These are phyloP conservation scores for Halcyon malimbica DNA, from an alignment of 2,113 vertebrate genomes.

Conservation along the genomic window DNA sequence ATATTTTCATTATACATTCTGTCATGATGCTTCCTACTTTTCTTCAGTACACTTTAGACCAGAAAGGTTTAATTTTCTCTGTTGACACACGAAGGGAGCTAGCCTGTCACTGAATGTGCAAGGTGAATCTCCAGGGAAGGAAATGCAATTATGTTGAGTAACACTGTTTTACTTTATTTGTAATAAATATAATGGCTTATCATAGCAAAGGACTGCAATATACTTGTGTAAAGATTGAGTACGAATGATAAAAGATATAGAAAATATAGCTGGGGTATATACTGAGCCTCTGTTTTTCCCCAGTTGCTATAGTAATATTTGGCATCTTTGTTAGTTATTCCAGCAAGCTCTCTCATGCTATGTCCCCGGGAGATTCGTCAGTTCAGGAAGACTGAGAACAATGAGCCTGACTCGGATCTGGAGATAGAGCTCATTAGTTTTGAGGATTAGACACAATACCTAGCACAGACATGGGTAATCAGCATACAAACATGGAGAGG, in stretches of 20 bases:
- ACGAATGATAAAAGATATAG: not conserved
- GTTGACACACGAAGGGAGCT: not conserved
- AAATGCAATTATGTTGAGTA: not conserved
- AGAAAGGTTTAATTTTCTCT: conserved; percentile 36
- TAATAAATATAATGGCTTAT: conserved; percentile 7
- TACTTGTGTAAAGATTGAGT: not conserved
- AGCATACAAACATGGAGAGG: not conserved
- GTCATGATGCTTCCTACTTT: not conserved
- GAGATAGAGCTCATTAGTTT: not conserved
- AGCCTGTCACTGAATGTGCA: not conserved
- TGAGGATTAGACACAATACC: not conserved
- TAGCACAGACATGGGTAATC: not conserved
- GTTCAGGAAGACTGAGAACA: conserved; percentile 1
- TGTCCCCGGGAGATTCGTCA: not conserved
- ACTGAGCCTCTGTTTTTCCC: not conserved
- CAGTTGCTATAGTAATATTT: conserved; percentile 43
- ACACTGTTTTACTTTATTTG: not conserved
- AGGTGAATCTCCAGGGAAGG: not conserved
- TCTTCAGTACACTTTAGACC: conserved; percentile 4
- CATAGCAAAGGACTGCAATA: not conserved
- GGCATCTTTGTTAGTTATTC: conserved; percentile 24
- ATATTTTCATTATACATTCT: not conserved
- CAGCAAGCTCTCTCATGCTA: not conserved
- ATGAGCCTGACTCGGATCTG: not conserved
- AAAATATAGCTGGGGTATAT: not conserved